Base-by-base conservation (phyloP, 2,113 vertebrate genomes). In the Callocephalon fimbriatum region DNA sequence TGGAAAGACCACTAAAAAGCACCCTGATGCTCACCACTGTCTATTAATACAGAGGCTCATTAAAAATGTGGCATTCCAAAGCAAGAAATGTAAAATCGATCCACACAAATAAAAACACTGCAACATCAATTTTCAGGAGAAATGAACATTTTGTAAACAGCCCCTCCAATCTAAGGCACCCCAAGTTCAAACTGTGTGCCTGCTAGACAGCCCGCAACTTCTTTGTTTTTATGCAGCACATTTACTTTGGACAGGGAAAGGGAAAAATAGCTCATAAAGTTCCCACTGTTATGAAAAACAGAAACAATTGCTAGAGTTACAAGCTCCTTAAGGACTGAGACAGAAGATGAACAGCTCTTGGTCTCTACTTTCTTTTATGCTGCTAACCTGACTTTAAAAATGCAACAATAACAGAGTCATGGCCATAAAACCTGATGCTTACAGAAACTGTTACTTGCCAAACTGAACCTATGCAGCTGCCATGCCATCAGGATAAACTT, bases 251-350 rank as follows among this genome's bases (percentile, higher is more conserved):
- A 96, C 44, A 63, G 72, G 54, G 86, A 95, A 74, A 73, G 65
- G 70, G 72, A 4, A 90, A 97, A 96, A 85, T 7, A 92, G 77
- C 74, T 84, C 58, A 61, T 94, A 80, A 71, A 86, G 74, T 96
- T 80, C 92, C 72, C 80, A 96, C 67, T 90, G 93, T 94, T 97
- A 86, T 88, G 73, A 92, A 96, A 97, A 97, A 95, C 78, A 87
- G 95, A 97, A 97, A 94, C 67, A 92, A 86, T 95, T 93, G 79
- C 84, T 95, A 97, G 76, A 94, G 92, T 98, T 95, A 97, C 95
- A 94, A 94, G 95, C 85, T 86, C 79, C 89, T 97, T 58, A 73
- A 2, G 16, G 56, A 92, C 48, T 0, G 3, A 89, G 78, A 58
- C 93, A 97, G 76, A 71, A 79, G 88, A 90, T 68, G 82, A 96